Percentiles rank a stretch among this genome's conserved stretches.
Evolutionary conservation across 37 sponge, comb jelly and placozoan species (phyloP).

Genomic region (Eunapius fragilis): DNA sequence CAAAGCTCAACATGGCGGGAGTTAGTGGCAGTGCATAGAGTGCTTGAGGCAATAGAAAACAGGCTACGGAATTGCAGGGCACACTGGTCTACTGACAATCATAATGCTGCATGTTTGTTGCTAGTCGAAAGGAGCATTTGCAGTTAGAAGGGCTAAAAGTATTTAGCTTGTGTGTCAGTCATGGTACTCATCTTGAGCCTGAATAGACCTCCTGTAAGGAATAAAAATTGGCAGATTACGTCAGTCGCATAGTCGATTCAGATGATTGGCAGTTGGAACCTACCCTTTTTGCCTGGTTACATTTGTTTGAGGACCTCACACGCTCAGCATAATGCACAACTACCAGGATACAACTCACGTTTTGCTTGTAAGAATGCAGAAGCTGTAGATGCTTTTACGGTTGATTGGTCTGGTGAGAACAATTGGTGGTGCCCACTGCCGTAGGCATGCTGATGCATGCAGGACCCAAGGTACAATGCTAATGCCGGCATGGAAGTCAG

Average conservation of each 20-base stretch:
- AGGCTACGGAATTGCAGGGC: neutral
- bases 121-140: neutral
- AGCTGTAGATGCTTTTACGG: conserved; percentile 50
- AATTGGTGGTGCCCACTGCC: conserved; percentile 46
- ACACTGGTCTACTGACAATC: conserved; percentile 38
- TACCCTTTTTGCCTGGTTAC: neutral
- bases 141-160: conserved; percentile 13
- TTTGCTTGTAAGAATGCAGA: conserved; percentile 21
- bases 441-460: neutral
- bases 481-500: conserved; percentile 44
- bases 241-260: conserved; percentile 18
- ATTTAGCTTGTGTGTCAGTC: neutral
- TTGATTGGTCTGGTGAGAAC: conserved; percentile 25
- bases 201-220: conserved; percentile 30
- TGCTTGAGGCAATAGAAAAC: conserved; percentile 1
- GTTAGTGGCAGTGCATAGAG: conserved; percentile 13
- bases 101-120: conserved; percentile 25
- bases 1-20: conserved; percentile 39
- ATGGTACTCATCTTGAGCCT: conserved; percentile 9
- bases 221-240: conserved; percentile 24
- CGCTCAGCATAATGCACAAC: conserved; percentile 11
- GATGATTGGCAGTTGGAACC: conserved; percentile 39
- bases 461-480: conserved; percentile 27
- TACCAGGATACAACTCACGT: conserved; percentile 9
- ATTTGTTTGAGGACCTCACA: conserved; percentile 44